These are phyloP conservation scores for Octodonta nipae DNA, from an alignment of 2,888 invertebrate species.

Conservation along the genomic window DNA sequence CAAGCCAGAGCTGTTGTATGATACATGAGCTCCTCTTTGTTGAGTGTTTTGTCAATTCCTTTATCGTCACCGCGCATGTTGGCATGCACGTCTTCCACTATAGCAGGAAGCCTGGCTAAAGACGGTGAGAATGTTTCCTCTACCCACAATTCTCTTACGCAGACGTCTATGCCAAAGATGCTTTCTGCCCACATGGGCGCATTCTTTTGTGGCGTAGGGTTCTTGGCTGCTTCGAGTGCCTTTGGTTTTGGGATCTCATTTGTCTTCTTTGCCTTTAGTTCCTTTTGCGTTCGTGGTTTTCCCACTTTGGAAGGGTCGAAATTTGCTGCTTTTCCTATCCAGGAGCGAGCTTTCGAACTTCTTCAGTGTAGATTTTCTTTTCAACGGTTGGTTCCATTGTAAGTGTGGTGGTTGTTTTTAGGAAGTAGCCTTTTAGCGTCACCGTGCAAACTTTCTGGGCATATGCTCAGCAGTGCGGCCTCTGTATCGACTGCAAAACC, in stretches of 20 bases:
- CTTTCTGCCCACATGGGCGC: neutral
- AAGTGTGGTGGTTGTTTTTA: too few relatives aligned
- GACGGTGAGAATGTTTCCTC: neutral
- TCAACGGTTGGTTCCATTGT: too few relatives aligned
- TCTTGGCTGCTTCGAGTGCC: neutral
- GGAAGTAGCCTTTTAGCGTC: too few relatives aligned
- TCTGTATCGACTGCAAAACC: too few relatives aligned
- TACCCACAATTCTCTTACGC: neutral
- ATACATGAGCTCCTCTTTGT: neutral
- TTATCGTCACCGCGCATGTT: neutral
- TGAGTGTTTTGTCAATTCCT: neutral
- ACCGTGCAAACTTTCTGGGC: too few relatives aligned
- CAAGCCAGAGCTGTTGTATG: neutral
- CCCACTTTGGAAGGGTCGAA: neutral
- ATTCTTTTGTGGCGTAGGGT: neutral
- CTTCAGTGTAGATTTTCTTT: neutral
- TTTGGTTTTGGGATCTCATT: neutral
- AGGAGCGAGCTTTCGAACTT: neutral
- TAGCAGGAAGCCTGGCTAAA: neutral
- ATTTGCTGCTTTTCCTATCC: neutral
- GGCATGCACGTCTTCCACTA: neutral
- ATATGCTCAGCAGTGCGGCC: too few relatives aligned
- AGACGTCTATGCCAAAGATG: neutral
- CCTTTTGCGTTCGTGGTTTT: neutral
- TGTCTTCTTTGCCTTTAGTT: neutral